Evolutionary conservation across 1,140 invertebrate species (phyloP).

Genomic region (Monomorium pharaonis): DNA sequence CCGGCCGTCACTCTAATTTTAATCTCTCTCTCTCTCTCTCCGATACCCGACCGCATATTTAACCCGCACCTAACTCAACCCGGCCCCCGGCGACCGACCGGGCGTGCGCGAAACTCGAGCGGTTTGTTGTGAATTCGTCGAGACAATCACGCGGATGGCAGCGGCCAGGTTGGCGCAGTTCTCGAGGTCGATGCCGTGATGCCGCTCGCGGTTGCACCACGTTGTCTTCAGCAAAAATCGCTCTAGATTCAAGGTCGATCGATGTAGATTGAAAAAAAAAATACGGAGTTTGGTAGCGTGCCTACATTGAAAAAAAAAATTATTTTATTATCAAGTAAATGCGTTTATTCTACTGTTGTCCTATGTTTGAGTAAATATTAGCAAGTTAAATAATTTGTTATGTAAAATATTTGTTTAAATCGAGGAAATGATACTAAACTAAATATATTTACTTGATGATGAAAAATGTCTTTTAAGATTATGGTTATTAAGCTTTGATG

Average conservation of each 20-base stretch:
- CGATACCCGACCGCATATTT: constrained; percentile 27
- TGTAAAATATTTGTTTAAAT: too few relatives aligned
- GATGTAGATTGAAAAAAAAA: background rate
- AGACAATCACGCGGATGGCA: background rate
- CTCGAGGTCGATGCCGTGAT: constrained; percentile 37
- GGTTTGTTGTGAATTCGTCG: constrained; percentile 31
- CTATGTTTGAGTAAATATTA: too few relatives aligned
- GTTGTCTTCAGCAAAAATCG: background rate
- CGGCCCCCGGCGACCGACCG: background rate
- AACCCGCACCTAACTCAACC: constrained; percentile 41
- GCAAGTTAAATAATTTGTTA: too few relatives aligned
- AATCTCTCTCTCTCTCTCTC: background rate
- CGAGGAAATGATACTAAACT: too few relatives aligned
- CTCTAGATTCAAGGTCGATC: background rate
- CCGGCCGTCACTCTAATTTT: constrained; percentile 42
- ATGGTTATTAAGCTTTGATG: too few relatives aligned
- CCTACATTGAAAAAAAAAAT: too few relatives aligned
- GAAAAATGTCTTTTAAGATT: too few relatives aligned
- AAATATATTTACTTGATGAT: too few relatives aligned
- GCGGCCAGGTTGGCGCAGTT: constrained; percentile 5
- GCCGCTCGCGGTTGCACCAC: background rate
- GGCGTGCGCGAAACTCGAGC: constrained; percentile 12
- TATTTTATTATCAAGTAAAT: too few relatives aligned
- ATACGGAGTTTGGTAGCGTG: too few relatives aligned
- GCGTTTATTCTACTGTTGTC: too few relatives aligned